Percentiles rank a stretch among this genome's conserved stretches.
These are phyloP conservation scores for Sitobion miscanthi DNA, from an alignment of 1,140 invertebrate genomes.

Conservation along the genomic window DNA sequence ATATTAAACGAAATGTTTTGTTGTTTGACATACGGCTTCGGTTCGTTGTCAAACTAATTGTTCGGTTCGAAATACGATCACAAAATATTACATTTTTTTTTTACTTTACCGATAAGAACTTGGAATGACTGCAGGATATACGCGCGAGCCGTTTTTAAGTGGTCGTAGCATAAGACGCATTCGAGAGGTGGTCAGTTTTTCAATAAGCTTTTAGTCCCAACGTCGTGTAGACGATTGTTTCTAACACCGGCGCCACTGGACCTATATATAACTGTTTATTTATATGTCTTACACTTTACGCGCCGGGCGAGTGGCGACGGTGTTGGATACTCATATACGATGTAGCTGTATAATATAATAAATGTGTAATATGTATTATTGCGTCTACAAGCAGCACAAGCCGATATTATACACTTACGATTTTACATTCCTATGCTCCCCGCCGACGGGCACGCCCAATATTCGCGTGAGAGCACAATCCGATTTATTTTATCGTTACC, in stretches of 20 bases:
- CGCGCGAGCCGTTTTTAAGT: neutral
- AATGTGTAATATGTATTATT: neutral
- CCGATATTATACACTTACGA: neutral
- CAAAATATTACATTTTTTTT: too few relatives aligned
- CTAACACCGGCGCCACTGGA: neutral
- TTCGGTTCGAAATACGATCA: too few relatives aligned
- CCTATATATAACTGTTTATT: neutral
- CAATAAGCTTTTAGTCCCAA: neutral
- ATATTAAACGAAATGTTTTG: too few relatives aligned
- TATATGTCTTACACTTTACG: neutral
- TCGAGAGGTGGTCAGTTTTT: neutral
- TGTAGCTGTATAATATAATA: too few relatives aligned
- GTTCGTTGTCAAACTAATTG: too few relatives aligned
- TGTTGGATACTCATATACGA: neutral
- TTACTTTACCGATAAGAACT: neutral
- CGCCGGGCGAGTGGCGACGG: neutral
- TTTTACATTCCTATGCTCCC: neutral
- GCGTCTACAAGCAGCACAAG: neutral
- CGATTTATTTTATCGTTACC: slow-evolving; percentile 10
- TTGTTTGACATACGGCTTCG: too few relatives aligned
- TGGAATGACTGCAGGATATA: too few relatives aligned
- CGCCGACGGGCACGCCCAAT: neutral
- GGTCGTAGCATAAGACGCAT: neutral
- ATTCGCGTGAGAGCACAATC: neutral
- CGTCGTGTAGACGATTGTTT: neutral